Evolutionary conservation across 2,888 invertebrate genomes (phyloP).

Genomic region (Melieria picta): DNA sequence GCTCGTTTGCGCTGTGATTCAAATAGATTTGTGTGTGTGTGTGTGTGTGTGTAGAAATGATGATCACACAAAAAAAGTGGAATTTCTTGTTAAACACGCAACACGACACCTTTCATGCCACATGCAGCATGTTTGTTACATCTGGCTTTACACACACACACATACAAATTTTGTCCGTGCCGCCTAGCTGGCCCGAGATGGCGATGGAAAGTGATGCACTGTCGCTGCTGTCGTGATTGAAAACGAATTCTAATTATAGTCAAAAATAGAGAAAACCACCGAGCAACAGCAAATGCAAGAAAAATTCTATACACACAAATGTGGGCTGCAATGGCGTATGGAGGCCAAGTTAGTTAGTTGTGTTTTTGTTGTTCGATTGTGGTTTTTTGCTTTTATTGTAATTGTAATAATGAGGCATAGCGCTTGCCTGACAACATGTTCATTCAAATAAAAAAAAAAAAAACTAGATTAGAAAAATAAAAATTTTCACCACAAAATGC

Average conservation of each 20-base stretch:
- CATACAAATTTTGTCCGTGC: neutral
- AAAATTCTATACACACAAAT: too few relatives aligned
- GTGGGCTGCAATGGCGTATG: too few relatives aligned
- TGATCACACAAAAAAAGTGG: conserved; percentile 15
- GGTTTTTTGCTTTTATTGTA: too few relatives aligned
- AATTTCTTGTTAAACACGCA: conserved; percentile 38
- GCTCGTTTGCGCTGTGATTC: conserved; percentile 7
- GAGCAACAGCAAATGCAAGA: neutral
- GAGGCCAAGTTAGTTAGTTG: too few relatives aligned
- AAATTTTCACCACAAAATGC: too few relatives aligned
- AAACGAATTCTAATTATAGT: conserved; percentile 35
- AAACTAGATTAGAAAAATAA: too few relatives aligned
- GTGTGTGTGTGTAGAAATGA: neutral
- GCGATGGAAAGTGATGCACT: conserved; percentile 21
- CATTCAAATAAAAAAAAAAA: too few relatives aligned
- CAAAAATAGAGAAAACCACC: conserved; percentile 2
- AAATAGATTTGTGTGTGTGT: neutral
- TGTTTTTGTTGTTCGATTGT: too few relatives aligned
- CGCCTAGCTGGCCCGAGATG: conserved; percentile 28
- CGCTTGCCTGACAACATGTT: too few relatives aligned
- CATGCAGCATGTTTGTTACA: conserved; percentile 19
- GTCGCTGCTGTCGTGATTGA: conserved; percentile 26
- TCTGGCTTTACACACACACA: neutral
- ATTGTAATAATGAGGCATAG: too few relatives aligned
- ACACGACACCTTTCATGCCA: conserved; percentile 32